Base-by-base conservation (phyloP, 1,140 invertebrate species). In the Phortica variegata region DNA sequence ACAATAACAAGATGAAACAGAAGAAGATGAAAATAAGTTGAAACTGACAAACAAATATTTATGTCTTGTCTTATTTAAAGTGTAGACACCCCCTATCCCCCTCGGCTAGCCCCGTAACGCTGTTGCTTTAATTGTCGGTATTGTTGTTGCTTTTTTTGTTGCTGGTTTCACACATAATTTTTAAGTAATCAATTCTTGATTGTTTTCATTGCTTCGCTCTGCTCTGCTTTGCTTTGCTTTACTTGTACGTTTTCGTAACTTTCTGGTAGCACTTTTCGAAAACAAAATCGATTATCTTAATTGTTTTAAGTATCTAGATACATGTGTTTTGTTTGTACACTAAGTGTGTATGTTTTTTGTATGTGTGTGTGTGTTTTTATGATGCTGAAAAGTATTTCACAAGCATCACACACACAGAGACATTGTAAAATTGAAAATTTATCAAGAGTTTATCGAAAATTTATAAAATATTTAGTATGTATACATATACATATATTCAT, bases 81-180 rank as follows among this genome's bases (percentile, higher is more conserved):
- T n/a, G n/a, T n/a, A n/a, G n/a, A n/a, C n/a, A n/a, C n/a, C n/a
- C n/a, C n/a, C n/a, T n/a, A n/a, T n/a, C n/a, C n/a, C n/a, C n/a
- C n/a, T n/a, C n/a, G n/a, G n/a, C n/a, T n/a, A n/a, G n/a, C n/a
- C n/a, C n/a, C n/a, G n/a, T n/a, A n/a, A n/a, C n/a, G n/a, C n/a
- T n/a, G n/a, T n/a, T n/a, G n/a, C n/a, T n/a, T n/a, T n/a, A n/a
- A n/a, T n/a, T n/a, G n/a, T n/a, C n/a, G n/a, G n/a, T n/a, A 32
- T 10, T 40, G 38, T 19, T 50, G 26, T 44, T 41, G 40, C 44
- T 43, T 49, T 52, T 54, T 34, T 49, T 51, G 26, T 47, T 29
- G 16, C n/a, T n/a, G 47, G 56, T 39, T 56, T 66, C 59, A 60
- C 63, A 68, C 63, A 68, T 68, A 60, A 63, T 58, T 69, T 56